A percentile compares a stretch with the other conserved stretches of the same genome.
These are phyloP conservation scores for Trogon surrucura DNA, from an alignment of 2,113 vertebrate genomes.

Conservation along the genomic window DNA sequence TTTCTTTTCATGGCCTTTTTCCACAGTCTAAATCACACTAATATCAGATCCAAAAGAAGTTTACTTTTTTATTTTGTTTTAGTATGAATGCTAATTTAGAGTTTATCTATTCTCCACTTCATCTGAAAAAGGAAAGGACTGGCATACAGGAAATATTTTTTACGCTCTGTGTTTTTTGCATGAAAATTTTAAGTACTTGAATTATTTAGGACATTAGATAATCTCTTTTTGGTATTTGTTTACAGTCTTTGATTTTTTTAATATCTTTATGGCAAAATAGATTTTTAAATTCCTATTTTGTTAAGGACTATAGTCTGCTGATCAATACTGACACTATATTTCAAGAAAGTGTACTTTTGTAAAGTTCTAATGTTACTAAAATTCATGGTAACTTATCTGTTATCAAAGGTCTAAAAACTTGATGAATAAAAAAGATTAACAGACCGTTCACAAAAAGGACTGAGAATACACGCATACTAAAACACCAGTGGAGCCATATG, in stretches of 20 bases:
- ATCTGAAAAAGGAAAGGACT: background rate
- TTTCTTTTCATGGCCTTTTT: constrained; percentile 1
- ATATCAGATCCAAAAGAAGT: background rate
- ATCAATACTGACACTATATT: background rate
- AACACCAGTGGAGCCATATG: background rate
- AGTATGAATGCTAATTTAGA: background rate
- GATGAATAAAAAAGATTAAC: background rate
- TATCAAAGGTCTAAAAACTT: background rate
- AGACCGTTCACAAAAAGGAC: background rate
- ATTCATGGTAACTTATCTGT: background rate
- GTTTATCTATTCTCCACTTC: background rate
- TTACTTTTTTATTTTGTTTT: background rate
- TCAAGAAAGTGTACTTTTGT: background rate
- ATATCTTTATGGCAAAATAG: background rate
- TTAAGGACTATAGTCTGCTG: background rate
- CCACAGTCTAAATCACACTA: background rate
- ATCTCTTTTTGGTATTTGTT: background rate
- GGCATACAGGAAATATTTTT: background rate
- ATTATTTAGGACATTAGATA: background rate
- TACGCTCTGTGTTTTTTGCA: background rate
- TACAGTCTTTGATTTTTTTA: background rate
- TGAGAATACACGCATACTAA: background rate
- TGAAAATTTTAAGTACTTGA: background rate
- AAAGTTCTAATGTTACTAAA: background rate
- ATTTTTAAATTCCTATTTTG: background rate